Base-by-base conservation (phyloP, 2,113 vertebrate genomes). In the Elephantulus edwardii region DNA sequence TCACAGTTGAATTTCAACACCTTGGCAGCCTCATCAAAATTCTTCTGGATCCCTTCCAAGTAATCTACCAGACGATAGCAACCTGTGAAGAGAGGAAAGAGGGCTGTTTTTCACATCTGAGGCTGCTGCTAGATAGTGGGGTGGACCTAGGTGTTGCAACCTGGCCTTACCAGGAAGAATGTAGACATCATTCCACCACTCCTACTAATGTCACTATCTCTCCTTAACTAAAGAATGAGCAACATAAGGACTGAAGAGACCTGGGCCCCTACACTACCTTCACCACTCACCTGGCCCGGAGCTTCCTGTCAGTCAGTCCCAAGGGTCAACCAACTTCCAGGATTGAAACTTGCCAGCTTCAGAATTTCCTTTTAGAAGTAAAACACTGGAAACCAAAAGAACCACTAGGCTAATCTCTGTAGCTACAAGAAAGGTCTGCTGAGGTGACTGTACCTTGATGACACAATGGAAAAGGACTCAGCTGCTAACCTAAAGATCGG, bases 1-100 rank as follows among this genome's bases (percentile, higher is more conserved):
- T 99, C 99, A 97, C 99, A 99, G 97, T 99, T 99, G 71, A 98
- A 97, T 91, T 98, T 98, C 81, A 99, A 94, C n/a, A 99, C 98
- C 79, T 98, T 97, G 66, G 98, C 99, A 40, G 99, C 90, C 70
- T 97, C 97, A 54, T 97, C 98, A 66, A 98, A 98, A 96, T 99
- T 98, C 95, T 98, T 99, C 97, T 88, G 98, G 81, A 99, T 98
- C 5, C 98, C 98, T 72, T 99, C 99, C 95, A 99, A 91, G 93
- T 99, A 99, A 92, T 99, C 99, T 19, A 99, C 98, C 28, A 99
- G 97, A 62, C 98, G 97, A 86, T 99, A 98, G 93, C 99, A 99
- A 35, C 99, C 99, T 98, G 94, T 28, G 58, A 92, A 30, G 40
- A 86, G 42, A 89, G 50, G 24, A 20, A n/a, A 12, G 38, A 78